Base-by-base conservation (phyloP, 2,797 vertebrate genomes). In the Monodelphis domestica region DNA sequence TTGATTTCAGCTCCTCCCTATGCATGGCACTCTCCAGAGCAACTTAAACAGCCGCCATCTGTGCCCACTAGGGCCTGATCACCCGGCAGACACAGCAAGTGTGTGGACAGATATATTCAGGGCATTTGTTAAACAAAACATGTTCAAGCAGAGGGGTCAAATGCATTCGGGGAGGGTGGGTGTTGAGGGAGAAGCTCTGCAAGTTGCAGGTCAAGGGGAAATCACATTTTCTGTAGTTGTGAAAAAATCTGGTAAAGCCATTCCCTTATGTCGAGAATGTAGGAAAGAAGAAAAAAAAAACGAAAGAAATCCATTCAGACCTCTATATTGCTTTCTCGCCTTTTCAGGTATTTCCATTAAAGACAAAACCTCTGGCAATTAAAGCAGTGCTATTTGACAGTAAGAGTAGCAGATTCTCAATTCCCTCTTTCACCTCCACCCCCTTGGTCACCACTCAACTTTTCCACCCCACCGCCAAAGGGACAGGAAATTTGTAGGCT, bases 161-260 rank as follows among this genome's bases (percentile, higher is more conserved):
- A 84, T 84, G 70, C 21, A 84, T 84, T 84, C 38, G 52, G 1
- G 30, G 21, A 54, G 10, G 1, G 38, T 84, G 70, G 70, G 70
- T 84, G 70, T 84, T 84, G 70, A 84, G 21, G 21, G 70, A 84
- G 38, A 84, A 38, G 70, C 70, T 84, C 38, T 84, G 70, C 70
- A 38, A 84, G 38, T 45, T 84, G 70, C 38, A 50, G 70, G 70
- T 84, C 70, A 84, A 84, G 70, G 70, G 70, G 70, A 84, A 45
- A 5, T 3, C 5, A 38, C 94, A 93, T 91, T 53, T 70, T 38
- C 53, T 3, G 12, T 2, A 50, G 33, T 55, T 96, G 54, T 90
- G 84, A 91, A 93, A 70, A 55, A 54, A 26, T 78, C 5, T 92
- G 89, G 91, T 70, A 91, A 91, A 38, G 52, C 54, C 53, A 87